Evolutionary conservation across 2,797 vertebrate genomes (phyloP), one percentile per base, ranked within the genome.

Genomic region (Chelonia mydas): DNA sequence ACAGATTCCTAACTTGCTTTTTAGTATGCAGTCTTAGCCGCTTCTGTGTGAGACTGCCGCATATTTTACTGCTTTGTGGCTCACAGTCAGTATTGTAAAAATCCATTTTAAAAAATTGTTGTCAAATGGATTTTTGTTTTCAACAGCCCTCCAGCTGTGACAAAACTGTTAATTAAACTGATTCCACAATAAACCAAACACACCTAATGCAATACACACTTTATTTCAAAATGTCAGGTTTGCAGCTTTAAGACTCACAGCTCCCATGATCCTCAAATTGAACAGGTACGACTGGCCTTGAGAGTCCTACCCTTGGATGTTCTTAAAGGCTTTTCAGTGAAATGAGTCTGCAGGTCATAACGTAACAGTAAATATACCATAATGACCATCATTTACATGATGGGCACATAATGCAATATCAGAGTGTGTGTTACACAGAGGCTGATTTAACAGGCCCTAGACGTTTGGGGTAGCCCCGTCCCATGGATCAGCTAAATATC

Each of bases 91-190:
- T 53, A 86, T 1, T 0, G 76, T 11, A 37, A 68, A 85, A 82
- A 55, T 5, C 41, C 31, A 61, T 74, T 90, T 86, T 86, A 33
- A 93, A 94, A 95, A 88, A 89, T 9, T 51, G 59, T 61, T 47
- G 82, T 92, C 88, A n/a, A 87, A 16, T 57, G 74, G 5, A 17
- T 92, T 76, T 94, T 87, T 78, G 86, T 90, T 93, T 97, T 95
- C 87, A 80, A 84, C 55, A 89, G 87, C 28, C 84, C 94, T 93
- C 95, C 84, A 72, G 84, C 95, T 95, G 84, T 84, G 93, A 94
- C 72, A 95, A 93, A 97, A 93, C 83, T 97, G 82, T 94, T 97
- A 96, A 98, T 98, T 96, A 97, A 93, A 95, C 80, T 55, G 90
- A 94, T 95, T 88, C 37, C 11, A 65, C 96, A 96, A 95, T 94